Percentiles rank a stretch among this genome's conserved stretches.
Conservation (phyloP, 2,797 vertebrate species). For the Taeniopygia guttata region DNA sequence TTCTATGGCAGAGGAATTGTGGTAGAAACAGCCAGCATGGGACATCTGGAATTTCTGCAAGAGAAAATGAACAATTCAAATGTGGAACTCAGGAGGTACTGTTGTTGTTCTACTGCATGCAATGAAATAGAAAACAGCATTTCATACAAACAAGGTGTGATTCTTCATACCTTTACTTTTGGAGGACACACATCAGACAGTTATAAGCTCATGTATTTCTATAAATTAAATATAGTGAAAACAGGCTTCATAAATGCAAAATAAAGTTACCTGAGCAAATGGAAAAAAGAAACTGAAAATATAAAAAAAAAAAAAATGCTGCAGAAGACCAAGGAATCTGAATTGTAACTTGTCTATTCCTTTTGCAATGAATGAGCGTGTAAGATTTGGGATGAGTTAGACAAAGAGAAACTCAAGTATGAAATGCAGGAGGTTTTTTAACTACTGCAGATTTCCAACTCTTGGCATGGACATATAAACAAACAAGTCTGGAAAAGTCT, state of each 20-base stretch:
- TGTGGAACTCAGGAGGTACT: neutral
- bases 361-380: neutral
- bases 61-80: neutral
- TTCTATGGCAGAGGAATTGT: conserved; percentile 64
- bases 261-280: neutral
- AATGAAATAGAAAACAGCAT: neutral
- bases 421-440: neutral
- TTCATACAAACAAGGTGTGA: neutral
- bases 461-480: neutral
- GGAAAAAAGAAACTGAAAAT: neutral
- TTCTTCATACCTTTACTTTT: neutral
- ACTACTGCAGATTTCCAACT: neutral
- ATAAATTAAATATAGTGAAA: neutral
- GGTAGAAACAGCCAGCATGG: conserved; percentile 56
- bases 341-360: neutral
- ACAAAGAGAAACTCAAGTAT: neutral
- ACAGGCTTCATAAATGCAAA: neutral
- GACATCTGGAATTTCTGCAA: conserved; percentile 81
- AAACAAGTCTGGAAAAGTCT: neutral
- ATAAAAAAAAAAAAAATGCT: neutral
- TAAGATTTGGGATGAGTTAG: neutral
- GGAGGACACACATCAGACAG: neutral
- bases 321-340: neutral
- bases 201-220: neutral
- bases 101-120: neutral